Percentiles rank a stretch among this genome's conserved stretches.
Evolutionary conservation across 2,113 vertebrate genomes (phyloP).

Genomic region (Muscicapa adusta): DNA sequence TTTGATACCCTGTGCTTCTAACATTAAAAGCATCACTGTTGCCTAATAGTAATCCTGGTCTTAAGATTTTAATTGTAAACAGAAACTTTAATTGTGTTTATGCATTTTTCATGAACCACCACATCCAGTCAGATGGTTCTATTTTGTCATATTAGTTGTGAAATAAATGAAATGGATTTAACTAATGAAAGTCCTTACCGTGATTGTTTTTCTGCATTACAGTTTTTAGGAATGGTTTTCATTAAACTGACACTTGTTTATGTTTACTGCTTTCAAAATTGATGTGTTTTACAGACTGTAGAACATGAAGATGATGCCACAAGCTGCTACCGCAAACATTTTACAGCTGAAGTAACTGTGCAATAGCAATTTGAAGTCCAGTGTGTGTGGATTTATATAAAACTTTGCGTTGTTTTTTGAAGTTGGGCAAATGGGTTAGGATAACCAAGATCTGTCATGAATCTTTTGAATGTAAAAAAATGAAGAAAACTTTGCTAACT

Average conservation of each 20-base stretch:
- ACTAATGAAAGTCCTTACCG: not conserved
- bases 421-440: not conserved
- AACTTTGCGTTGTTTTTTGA: not conserved
- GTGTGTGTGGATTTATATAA: not conserved
- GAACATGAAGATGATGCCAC: not conserved
- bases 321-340: not conserved
- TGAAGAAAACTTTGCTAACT: constrained; percentile 64
- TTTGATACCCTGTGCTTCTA: rapidly evolving
- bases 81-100: not conserved
- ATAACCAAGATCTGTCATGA: not conserved
- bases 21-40: not conserved
- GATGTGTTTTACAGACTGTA: not conserved
- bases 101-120: not conserved
- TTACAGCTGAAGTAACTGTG: not conserved
- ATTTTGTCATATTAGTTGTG: not conserved
- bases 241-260: not conserved
- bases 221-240: not conserved
- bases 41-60: not conserved
- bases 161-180: not conserved
- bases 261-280: not conserved
- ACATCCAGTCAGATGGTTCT: not conserved
- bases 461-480: constrained; percentile 13
- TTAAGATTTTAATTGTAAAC: not conserved
- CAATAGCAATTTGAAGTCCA: not conserved
- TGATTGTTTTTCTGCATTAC: not conserved